Conservation (phyloP, 1,140 invertebrate genomes). For the Plectus sambesii region DNA sequence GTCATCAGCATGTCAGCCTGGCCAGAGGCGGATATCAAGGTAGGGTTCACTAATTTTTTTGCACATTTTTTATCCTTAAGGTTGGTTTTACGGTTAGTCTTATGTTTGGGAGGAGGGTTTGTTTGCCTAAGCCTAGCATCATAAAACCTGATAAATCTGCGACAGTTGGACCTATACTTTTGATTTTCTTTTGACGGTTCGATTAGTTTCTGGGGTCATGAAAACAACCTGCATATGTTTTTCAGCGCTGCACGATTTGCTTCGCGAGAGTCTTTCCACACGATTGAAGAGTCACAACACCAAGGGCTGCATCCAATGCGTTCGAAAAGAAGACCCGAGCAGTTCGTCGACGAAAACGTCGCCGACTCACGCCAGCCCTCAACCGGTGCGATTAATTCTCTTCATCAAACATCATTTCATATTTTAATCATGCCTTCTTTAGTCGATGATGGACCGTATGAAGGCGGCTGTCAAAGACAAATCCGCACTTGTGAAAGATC, state of each 20-base stretch:
- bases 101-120: no score
- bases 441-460: constrained; percentile 26
- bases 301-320: constrained; percentile 42
- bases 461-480: constrained; percentile 17
- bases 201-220: constrained; percentile 8
- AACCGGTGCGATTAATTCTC: constrained; percentile 11
- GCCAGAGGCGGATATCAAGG: constrained; percentile 77
- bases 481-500: constrained; percentile 13
- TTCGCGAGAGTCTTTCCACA: constrained; percentile 27
- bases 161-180: no score
- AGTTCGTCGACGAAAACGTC: no score
- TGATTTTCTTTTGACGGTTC: neutral
- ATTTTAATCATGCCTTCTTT: constrained; percentile 7
- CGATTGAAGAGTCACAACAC: constrained; percentile 44
- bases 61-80: constrained; percentile 33
- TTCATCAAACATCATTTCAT: neutral
- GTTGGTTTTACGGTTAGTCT: no score
- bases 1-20: constrained; percentile 79
- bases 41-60: constrained; percentile 22
- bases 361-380: constrained; percentile 24
- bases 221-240: constrained; percentile 15
- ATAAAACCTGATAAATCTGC: no score
- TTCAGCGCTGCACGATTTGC: constrained; percentile 41
- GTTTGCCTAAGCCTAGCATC: no score
- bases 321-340: neutral